Conservation (phyloP, 2,113 vertebrate genomes). For the Notiomystis cincta region DNA sequence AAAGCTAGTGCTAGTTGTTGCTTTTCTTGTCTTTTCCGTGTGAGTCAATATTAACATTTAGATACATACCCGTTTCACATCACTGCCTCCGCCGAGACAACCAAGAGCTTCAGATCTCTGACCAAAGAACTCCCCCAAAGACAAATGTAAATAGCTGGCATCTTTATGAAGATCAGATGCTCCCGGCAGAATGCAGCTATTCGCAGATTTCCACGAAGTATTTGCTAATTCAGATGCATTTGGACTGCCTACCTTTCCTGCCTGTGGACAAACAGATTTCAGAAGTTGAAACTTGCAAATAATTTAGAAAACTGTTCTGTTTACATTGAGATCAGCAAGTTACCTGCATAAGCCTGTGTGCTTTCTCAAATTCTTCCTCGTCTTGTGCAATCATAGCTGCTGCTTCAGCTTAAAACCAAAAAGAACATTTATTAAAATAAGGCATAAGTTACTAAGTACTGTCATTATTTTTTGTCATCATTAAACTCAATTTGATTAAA, state of each 20-base stretch:
- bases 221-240: constrained; percentile 69
- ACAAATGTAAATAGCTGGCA: constrained; percentile 86
- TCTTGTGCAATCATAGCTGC: constrained; percentile 86
- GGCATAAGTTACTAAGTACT: neutral
- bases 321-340: neutral
- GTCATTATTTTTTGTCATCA: neutral
- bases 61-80: constrained; percentile 85
- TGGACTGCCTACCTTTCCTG: constrained; percentile 76
- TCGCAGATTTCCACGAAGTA: constrained; percentile 81
- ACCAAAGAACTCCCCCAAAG: constrained; percentile 90
- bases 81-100: constrained; percentile 80
- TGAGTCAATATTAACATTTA: neutral
- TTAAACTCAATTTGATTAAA: neutral
- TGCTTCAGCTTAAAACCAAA: constrained; percentile 79
- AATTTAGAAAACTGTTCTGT: neutral
- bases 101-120: constrained; percentile 94
- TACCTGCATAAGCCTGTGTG: constrained; percentile 90
- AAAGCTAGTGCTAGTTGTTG: neutral
- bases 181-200: constrained; percentile 73
- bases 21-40: neutral
- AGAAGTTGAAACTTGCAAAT: neutral
- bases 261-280: constrained; percentile 69
- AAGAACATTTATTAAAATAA: neutral
- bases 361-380: constrained; percentile 90
- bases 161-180: constrained; percentile 74